Base-by-base conservation (phyloP, 2,888 invertebrate species). In the Charanyca ferruginea region DNA sequence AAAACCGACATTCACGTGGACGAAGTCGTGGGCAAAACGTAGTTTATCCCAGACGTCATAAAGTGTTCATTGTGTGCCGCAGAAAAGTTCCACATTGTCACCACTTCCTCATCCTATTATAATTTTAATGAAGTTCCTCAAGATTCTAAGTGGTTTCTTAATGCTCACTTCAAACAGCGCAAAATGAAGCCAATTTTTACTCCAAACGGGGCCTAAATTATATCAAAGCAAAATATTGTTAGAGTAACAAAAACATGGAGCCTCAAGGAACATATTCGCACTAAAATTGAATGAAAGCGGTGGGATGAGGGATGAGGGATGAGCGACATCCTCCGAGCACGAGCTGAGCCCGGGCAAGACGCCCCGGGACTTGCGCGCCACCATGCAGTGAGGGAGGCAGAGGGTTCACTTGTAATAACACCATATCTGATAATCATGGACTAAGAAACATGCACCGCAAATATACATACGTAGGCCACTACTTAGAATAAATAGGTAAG, bases 221-320 rank as follows among this genome's bases (percentile, higher is more conserved):
- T 47, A 68, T 75, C 52, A 68, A 68, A 73, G 57, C 23, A 42
- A 55, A 70, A 70, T 73, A 73, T 65, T 73, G 51, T 58, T 32
- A 57, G 35, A 42, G 25, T 38, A 58, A 62, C 63, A 66, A 73
- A 71, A 75, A 72, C 63, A 69, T 38, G 18, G 11, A 28, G 61
- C 25, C 47, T 41, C 3, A 20, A 66, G 59, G 23, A 76, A 66
- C 77, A 72, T 62, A 66, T 75, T 75, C 66, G 51, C 45, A 62
- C 47, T 75, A 48, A 75, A 75, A 77, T 77, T 75, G 66, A 75
- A 75, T 77, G 73, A 72, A 77, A 41, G 41, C 51, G 51, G 45
- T 22, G 58, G 41, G 54, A 49, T 52, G 62, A 66, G 74, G 38
- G 66, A 65, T 60, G 66, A 51, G 53, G 51, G 51, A 38, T 32